Evolutionary conservation across 2,113 vertebrate species (phyloP).

Genomic region (Atrichornis clamosus): DNA sequence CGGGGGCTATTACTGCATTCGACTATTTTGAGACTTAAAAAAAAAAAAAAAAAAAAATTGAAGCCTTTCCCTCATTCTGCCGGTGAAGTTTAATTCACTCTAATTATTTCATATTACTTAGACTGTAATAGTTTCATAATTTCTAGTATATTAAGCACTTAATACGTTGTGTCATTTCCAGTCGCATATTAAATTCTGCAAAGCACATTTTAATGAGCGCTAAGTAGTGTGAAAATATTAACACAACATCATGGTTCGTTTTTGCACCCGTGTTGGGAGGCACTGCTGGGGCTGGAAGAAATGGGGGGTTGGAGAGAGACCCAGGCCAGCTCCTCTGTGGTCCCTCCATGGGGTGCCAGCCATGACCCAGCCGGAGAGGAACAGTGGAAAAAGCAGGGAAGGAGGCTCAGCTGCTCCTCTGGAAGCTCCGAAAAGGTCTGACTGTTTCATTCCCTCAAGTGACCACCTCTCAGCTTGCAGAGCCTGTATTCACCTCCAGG

Average conservation of each 20-base stretch:
- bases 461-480: not conserved
- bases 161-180: slow-evolving; percentile 84
- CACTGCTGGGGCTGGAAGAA: rapidly evolving
- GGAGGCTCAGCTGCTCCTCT: not conserved
- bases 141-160: slow-evolving; percentile 88
- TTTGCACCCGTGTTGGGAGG: not conserved
- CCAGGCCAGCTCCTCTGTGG: rapidly evolving
- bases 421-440: rapidly evolving
- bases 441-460: rapidly evolving
- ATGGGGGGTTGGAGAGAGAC: not conserved
- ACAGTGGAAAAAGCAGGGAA: rapidly evolving
- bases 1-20: not conserved
- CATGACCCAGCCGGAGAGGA: rapidly evolving
- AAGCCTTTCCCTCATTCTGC: slow-evolving; percentile 63
- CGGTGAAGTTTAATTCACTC: slow-evolving; percentile 73
- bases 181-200: slow-evolving; percentile 79
- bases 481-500: rapidly evolving
- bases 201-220: slow-evolving; percentile 85
- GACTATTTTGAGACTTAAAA: not conserved
- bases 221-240: slow-evolving; percentile 80
- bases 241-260: slow-evolving; percentile 40
- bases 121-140: slow-evolving; percentile 80
- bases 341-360: not conserved
- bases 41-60: not conserved
- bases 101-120: slow-evolving; percentile 79